These are phyloP conservation scores for Tragelaphus buxtoni DNA, from an alignment of 2,113 vertebrate species.

Conservation along the genomic window DNA sequence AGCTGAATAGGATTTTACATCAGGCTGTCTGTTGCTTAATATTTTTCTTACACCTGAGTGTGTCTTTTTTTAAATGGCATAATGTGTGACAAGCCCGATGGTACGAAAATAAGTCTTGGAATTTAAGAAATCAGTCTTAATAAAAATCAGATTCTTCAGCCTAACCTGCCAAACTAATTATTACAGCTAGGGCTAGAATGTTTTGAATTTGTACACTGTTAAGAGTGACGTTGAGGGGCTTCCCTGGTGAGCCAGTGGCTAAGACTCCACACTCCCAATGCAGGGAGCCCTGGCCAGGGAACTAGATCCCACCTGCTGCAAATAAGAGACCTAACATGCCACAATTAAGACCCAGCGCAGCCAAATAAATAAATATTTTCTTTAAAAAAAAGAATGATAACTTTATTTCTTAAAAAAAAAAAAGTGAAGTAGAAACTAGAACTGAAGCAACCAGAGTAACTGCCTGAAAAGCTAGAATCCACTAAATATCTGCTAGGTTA, in stretches of 20 bases:
- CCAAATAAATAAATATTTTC: neutral
- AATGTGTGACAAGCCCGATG: neutral
- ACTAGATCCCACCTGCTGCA: neutral
- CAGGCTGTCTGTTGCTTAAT: neutral
- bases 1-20: neutral
- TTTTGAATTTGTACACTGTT: neutral
- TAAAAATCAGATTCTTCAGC: neutral
- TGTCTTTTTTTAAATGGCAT: neutral
- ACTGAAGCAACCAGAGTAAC: neutral
- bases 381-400: neutral
- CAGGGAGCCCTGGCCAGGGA: neutral
- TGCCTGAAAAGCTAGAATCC: neutral
- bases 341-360: neutral
- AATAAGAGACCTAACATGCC: neutral
- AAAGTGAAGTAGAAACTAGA: neutral
- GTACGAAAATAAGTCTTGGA: neutral
- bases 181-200: neutral
- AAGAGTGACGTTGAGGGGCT: neutral
- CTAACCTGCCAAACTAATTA: neutral
- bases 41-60: slow-evolving; percentile 4
- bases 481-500: neutral
- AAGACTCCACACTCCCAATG: neutral
- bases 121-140: neutral
- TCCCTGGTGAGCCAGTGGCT: neutral
- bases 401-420: neutral